Percentiles rank a stretch among this genome's conserved stretches.
Conservation (phyloP, 2,888 invertebrate species). For the Drosophila setosimentum region DNA sequence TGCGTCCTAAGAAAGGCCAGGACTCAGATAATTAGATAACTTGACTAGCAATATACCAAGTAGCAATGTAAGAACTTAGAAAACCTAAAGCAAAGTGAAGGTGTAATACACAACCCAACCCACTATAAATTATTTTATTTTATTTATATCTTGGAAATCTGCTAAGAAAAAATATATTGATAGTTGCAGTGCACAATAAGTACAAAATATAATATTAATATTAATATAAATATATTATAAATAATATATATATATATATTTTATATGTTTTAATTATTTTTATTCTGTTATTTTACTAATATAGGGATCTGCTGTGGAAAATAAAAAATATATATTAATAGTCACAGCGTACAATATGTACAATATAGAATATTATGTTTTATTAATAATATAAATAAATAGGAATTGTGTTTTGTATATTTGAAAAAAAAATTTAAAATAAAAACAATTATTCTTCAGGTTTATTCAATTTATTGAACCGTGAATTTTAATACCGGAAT, state of each 20-base stretch:
- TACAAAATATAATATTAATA: background rate
- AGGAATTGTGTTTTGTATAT: background rate
- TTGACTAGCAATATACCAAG: background rate
- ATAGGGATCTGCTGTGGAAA: background rate
- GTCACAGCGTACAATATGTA: background rate
- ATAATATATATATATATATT: background rate
- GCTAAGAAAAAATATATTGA: background rate
- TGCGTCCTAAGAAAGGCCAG: background rate
- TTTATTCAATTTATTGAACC: conserved; percentile 18
- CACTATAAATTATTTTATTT: background rate
- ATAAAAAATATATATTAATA: background rate
- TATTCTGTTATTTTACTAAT: background rate
- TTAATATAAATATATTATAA: background rate
- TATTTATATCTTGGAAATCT: background rate
- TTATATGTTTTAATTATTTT: background rate
- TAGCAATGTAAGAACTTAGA: background rate
- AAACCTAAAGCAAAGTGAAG: background rate
- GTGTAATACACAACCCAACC: background rate
- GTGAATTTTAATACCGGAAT: conserved; percentile 6
- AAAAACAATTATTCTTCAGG: background rate
- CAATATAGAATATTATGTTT: background rate
- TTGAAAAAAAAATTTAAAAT: no score
- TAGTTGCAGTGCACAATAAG: background rate
- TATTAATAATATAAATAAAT: background rate
- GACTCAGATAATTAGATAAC: background rate